Evolutionary conservation across 1,140 invertebrate genomes (phyloP), one percentile per base, ranked within the genome.

Genomic region (Camponotus vicinus): DNA sequence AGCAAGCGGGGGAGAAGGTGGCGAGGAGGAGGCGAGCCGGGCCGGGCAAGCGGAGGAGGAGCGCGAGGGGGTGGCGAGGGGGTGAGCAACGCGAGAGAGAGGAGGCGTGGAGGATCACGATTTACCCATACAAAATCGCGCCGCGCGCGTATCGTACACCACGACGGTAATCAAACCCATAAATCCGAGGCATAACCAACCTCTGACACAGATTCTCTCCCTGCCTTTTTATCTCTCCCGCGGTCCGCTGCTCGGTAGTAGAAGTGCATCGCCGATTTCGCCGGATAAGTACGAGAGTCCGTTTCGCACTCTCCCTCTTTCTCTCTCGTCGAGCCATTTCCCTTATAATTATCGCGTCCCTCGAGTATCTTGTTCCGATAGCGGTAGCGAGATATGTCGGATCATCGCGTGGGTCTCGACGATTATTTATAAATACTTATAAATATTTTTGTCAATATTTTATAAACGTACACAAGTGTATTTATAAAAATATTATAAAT

Each of bases 91-190:
- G 71, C 66, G 52, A 85, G 57, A 69, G 76, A 78, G 89, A 57
- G 85, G 79, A 92, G 93, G 93, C 93, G 93, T 93, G 93, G 92
- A 93, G 86, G 92, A 93, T 93, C 93, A 93, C 93, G 93, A 93
- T 91, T 93, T 92, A 92, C 89, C 91, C 91, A 92, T 93, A 93
- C 89, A 92, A 92, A 93, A 93, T 92, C 92, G 86, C 88, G 76
- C 40, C 55, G 86, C 83, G 85, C 88, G 86, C 91, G 89, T 89
- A 89, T 88, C 79, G 69, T 83, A 83, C 55, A 83, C 79, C 55
- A 83, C 79, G 69, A 83, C 85, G 85, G 89, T 93, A 92, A 92
- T 93, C 92, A 93, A 92, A 93, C 88, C 90, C 90, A 93, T 92
- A 93, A 92, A 92, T 92, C 89, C 92, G 77, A 92, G 86, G 79